phyloP scores from a whole-genome alignment of 64 coral and sea anemone species.

The Actinia tenebrosa region DNA sequence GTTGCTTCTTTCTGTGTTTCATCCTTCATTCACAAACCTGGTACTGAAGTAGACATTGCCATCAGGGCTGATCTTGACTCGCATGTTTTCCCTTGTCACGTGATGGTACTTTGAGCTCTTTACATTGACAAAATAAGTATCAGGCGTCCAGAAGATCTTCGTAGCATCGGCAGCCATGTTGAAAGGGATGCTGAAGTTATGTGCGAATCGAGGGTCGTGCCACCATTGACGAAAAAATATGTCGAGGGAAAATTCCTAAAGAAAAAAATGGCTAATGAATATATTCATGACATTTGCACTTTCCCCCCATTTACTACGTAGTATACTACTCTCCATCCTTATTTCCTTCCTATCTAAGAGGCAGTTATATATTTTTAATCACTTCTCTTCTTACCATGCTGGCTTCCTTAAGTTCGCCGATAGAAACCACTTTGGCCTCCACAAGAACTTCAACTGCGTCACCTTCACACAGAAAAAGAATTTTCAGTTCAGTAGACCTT shows the following conservation, averaged over 20 bases:
- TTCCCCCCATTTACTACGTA: no score
- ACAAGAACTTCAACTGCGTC: conserved; percentile 36
- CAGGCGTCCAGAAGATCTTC: conserved; percentile 58
- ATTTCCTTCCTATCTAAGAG: no score
- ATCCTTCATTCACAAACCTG: neutral
- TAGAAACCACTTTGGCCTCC: conserved; percentile 51
- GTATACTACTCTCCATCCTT: no score
- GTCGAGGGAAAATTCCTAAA: conserved; percentile 55
- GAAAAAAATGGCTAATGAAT: neutral
- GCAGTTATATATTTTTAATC: no score
- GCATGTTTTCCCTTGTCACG: conserved; percentile 52
- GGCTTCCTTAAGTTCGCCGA: conserved; percentile 57
- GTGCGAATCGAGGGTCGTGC: conserved; percentile 46
- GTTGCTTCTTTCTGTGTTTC: neutral
- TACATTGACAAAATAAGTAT: conserved; percentile 63
- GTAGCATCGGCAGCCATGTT: conserved; percentile 62
- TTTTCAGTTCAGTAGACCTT: neutral
- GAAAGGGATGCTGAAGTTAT: conserved; percentile 54
- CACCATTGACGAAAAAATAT: conserved; percentile 71
- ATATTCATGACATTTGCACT: neutral
- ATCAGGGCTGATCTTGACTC: conserved; percentile 38
- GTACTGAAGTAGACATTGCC: conserved; percentile 50
- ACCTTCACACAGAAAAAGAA: conserved; percentile 4
- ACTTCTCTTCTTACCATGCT: conserved; percentile 35
- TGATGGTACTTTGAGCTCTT: conserved; percentile 51